These are phyloP conservation scores for Muntiacus reevesi DNA, from an alignment of 2,113 vertebrate species.

Conservation along the genomic window DNA sequence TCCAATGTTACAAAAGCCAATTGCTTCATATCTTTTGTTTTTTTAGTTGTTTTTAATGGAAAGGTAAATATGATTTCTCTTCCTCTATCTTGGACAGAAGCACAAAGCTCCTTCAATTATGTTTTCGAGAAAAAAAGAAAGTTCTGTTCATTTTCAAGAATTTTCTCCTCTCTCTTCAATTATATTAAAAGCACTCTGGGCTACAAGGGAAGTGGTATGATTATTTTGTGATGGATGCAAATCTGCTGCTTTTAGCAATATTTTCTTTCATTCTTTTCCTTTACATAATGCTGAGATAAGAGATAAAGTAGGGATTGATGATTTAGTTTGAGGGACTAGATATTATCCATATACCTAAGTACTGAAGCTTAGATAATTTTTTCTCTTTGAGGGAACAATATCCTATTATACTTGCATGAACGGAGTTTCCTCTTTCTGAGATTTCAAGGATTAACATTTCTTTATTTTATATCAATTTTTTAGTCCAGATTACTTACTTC, in stretches of 20 bases:
- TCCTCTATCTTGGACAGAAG: not conserved
- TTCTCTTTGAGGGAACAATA: not conserved
- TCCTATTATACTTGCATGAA: not conserved
- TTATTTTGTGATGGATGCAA: constrained; percentile 22
- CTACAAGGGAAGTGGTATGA: not conserved
- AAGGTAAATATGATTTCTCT: not conserved
- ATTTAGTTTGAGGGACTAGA: constrained; percentile 3
- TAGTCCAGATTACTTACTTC: not conserved
- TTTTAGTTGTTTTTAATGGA: not conserved
- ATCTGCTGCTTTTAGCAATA: constrained; percentile 3
- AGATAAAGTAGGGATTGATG: not conserved
- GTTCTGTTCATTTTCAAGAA: not conserved
- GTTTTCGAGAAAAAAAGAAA: not conserved
- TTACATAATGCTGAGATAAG: not conserved
- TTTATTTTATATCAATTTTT: constrained; percentile 35
- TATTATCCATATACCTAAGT: not conserved
- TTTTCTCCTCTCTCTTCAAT: constrained; percentile 1
- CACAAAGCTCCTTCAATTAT: not conserved
- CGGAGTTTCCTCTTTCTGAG: not conserved
- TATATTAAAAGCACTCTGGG: not conserved
- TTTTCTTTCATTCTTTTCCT: not conserved
- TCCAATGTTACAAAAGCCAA: not conserved
- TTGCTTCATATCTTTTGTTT: not conserved
- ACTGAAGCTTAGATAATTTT: not conserved
- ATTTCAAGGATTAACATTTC: constrained; percentile 17